phyloP scores from a whole-genome alignment of 2,797 vertebrate genomes.

The Lepidocolaptes lacrymiger region DNA sequence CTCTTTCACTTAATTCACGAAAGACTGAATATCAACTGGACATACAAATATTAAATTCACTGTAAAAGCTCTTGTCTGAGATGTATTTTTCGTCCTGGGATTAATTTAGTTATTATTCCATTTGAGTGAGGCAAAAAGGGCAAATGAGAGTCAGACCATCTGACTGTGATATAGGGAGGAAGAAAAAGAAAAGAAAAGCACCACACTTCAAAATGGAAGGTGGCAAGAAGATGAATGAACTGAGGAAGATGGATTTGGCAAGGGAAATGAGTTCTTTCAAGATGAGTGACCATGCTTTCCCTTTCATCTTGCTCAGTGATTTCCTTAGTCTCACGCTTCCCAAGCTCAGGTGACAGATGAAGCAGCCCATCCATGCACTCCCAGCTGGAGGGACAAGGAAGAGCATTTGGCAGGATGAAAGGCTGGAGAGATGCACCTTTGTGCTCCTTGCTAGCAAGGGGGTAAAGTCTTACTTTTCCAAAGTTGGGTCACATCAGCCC shows the following conservation, averaged over 20 bases:
- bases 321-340: neutral
- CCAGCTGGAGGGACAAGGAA: neutral
- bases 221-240: slow-evolving; percentile 55
- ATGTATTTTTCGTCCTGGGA: slow-evolving; percentile 8
- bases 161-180: neutral
- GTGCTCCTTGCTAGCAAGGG: neutral
- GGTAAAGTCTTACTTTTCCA: neutral
- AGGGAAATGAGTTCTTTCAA: slow-evolving; percentile 65
- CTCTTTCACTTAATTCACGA: neutral
- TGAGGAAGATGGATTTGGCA: slow-evolving; percentile 41
- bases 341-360: slow-evolving; percentile 13
- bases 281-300: slow-evolving; percentile 50
- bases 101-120: slow-evolving; percentile 24
- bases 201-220: slow-evolving; percentile 38
- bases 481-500: neutral
- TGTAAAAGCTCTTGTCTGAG: neutral
- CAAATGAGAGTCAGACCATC: neutral
- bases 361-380: neutral
- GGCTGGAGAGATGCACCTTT: neutral
- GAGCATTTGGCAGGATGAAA: neutral
- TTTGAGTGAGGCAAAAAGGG: slow-evolving; percentile 29
- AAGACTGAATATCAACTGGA: neutral
- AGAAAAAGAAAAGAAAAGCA: slow-evolving; percentile 1
- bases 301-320: slow-evolving; percentile 61
- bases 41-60: neutral